Conservation (phyloP, 1,140 invertebrate genomes). For the Riptortus pedestris region DNA sequence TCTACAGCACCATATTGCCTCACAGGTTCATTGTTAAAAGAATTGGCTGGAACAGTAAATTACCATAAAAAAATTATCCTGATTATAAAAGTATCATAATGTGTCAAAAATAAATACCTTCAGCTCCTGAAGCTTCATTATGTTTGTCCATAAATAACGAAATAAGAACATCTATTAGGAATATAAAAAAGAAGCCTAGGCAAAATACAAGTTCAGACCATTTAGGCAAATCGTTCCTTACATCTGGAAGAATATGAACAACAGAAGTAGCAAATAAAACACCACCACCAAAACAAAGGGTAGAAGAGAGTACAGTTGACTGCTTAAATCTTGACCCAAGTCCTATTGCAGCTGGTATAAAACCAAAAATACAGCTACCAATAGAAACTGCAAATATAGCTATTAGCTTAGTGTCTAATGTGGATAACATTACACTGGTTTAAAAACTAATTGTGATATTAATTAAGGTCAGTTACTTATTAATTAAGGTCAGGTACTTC, state of each 20-base stretch:
- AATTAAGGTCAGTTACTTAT: too few relatives aligned
- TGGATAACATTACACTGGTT: background rate
- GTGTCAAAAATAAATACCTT: background rate
- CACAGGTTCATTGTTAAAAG: background rate
- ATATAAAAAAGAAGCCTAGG: conserved; percentile 46
- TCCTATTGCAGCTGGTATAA: conserved; percentile 22
- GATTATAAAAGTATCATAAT: too few relatives aligned
- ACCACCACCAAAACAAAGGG: conserved; percentile 81
- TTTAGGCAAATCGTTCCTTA: conserved; percentile 14
- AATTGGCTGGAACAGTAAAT: too few relatives aligned
- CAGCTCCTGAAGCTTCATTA: background rate
- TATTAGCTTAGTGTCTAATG: conserved; percentile 17
- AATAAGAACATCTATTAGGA: conserved; percentile 45
- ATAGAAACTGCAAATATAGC: conserved; percentile 8
- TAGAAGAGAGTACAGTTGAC: conserved; percentile 23
- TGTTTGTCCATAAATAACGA: conserved; percentile 30
- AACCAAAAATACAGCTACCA: conserved; percentile 11
- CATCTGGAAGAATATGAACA: conserved; percentile 80
- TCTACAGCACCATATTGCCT: background rate
- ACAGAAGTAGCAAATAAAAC: conserved; percentile 83
- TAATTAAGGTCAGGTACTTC: too few relatives aligned
- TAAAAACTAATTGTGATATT: too few relatives aligned
- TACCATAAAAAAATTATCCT: too few relatives aligned
- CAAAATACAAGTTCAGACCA: conserved; percentile 43
- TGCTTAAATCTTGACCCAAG: conserved; percentile 11